phyloP scores from a whole-genome alignment of 2,888 invertebrate genomes.

The Acrocyrtus sp. region DNA sequence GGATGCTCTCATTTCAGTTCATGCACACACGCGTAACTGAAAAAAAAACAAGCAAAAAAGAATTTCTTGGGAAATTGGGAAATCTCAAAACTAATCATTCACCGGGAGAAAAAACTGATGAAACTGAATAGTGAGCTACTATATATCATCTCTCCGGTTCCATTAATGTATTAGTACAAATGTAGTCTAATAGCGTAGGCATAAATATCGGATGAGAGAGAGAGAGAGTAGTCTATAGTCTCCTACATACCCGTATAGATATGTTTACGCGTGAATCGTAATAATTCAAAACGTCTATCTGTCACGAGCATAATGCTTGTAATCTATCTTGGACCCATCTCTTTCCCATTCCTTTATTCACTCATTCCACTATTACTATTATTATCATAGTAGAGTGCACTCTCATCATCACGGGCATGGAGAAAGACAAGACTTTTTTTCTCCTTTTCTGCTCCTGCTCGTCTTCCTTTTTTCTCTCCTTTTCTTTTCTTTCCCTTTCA shows the following conservation, averaged over 20 bases:
- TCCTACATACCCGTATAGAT: constrained; percentile 34
- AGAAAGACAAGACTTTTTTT: constrained; percentile 11
- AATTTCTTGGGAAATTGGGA: too few relatives aligned
- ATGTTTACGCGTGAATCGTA: constrained; percentile 50
- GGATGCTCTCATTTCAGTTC: too few relatives aligned
- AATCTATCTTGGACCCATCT: constrained; percentile 63
- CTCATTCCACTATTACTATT: constrained; percentile 48
- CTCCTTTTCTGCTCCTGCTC: constrained; percentile 2
- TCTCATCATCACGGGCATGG: constrained; percentile 31
- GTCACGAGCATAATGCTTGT: constrained; percentile 63
- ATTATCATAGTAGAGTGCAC: constrained; percentile 43
- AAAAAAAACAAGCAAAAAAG: too few relatives aligned
- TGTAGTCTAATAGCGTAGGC: too few relatives aligned
- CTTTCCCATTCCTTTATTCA: constrained; percentile 56
- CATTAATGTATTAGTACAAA: too few relatives aligned
- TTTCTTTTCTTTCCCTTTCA: background rate
- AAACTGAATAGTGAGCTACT: too few relatives aligned
- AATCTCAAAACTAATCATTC: too few relatives aligned
- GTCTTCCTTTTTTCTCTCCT: constrained; percentile 10
- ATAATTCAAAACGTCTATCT: constrained; percentile 64
- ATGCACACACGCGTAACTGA: too few relatives aligned
- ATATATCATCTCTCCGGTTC: too few relatives aligned
- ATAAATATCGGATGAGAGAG: too few relatives aligned
- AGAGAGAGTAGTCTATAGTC: too few relatives aligned
- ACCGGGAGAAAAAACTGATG: too few relatives aligned